Evolutionary conservation across 2,888 invertebrate species (phyloP).

Genomic region (Drosophila neonasuta): DNA sequence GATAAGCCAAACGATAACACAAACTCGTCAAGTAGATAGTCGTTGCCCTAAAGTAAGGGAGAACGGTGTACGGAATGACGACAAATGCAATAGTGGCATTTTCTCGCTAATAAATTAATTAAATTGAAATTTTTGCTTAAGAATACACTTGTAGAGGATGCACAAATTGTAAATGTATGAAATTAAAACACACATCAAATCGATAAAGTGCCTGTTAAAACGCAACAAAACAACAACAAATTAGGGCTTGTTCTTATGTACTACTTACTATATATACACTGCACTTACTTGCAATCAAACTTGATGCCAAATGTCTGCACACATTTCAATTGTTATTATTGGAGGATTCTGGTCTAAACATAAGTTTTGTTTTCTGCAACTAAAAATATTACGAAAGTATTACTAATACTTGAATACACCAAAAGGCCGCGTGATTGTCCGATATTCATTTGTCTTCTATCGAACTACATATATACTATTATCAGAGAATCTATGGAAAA

Average conservation of each 20-base stretch:
- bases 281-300: conserved; percentile 20
- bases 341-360: conserved; percentile 43
- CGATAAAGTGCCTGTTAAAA: conserved; percentile 69
- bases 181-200: conserved; percentile 43
- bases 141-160: conserved; percentile 44
- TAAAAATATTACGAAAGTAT: conserved; percentile 52
- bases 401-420: conserved; percentile 60
- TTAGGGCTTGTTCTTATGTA: conserved; percentile 41
- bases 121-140: conserved; percentile 43
- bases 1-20: conserved; percentile 38
- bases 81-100: conserved; percentile 50
- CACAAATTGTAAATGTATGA: conserved; percentile 67
- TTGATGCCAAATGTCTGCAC: conserved; percentile 44
- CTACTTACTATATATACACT: conserved; percentile 1
- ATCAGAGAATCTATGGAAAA: conserved; percentile 3
- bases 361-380: conserved; percentile 40
- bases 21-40: conserved; percentile 62
- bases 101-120: conserved; percentile 52
- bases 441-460: conserved; percentile 11
- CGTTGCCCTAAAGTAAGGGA: conserved; percentile 20
- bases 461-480: conserved; percentile 7
- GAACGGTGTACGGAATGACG: conserved; percentile 34
- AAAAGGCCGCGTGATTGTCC: conserved; percentile 7
- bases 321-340: conserved; percentile 30
- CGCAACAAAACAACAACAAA: conserved; percentile 58